Percentiles rank a stretch among this genome's conserved stretches.
phyloP scores from a whole-genome alignment of 2,797 vertebrate genomes.

The Leptoclinus maculatus region DNA sequence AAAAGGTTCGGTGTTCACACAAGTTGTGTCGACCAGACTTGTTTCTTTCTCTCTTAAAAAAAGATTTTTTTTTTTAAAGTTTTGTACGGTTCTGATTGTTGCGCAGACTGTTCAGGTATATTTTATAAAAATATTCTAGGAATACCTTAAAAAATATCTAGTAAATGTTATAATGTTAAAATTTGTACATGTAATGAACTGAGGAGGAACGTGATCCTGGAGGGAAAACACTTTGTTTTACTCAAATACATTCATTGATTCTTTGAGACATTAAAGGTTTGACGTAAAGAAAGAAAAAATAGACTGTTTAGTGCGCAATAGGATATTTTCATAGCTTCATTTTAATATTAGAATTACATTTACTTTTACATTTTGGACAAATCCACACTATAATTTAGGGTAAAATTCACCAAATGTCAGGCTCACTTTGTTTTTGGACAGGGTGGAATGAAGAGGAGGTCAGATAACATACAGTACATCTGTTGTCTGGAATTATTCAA shows the following conservation, averaged over 20 bases:
- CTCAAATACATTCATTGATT: constrained; percentile 25
- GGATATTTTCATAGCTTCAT: constrained; percentile 78
- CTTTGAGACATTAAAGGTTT: constrained; percentile 19
- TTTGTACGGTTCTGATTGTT: constrained; percentile 21
- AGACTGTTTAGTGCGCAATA: constrained; percentile 49
- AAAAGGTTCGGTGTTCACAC: background rate
- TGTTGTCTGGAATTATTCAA: constrained; percentile 66
- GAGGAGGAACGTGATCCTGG: constrained; percentile 19
- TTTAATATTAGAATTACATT: constrained; percentile 85
- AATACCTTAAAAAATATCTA: constrained; percentile 37
- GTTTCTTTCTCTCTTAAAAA: constrained; percentile 11
- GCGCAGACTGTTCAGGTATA: constrained; percentile 26
- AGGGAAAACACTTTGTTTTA: constrained; percentile 15
- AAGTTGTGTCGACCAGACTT: constrained; percentile 8
- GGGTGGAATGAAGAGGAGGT: constrained; percentile 65
- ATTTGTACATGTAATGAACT: constrained; percentile 8
- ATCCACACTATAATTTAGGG: constrained; percentile 81
- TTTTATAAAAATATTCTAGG: constrained; percentile 48
- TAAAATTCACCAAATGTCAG: constrained; percentile 82
- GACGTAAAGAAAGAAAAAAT: constrained; percentile 29
- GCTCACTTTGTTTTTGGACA: constrained; percentile 75
- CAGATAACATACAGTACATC: constrained; percentile 64
- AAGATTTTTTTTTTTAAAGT: background rate
- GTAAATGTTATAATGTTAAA: constrained; percentile 35
- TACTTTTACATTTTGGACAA: constrained; percentile 86